Conservation (phyloP, 1,140 invertebrate species). For the Drosophila seguyi region DNA sequence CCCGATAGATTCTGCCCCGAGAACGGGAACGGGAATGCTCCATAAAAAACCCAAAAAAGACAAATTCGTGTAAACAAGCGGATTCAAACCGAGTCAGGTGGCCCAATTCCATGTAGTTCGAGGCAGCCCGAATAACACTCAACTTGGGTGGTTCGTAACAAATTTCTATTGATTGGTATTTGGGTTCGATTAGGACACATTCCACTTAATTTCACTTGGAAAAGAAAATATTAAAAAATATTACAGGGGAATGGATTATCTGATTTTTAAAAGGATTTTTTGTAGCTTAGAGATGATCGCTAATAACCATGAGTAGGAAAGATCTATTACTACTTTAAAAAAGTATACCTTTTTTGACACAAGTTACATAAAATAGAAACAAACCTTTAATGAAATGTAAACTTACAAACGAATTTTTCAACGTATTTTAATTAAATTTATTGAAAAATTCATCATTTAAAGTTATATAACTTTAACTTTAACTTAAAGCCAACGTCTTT, state of each 20-base stretch:
- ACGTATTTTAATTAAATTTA: too few relatives aligned
- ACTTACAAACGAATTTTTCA: background rate
- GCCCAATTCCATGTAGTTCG: conserved; percentile 36
- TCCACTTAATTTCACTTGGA: conserved; percentile 62
- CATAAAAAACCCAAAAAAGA: conserved; percentile 50
- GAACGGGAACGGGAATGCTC: conserved; percentile 6
- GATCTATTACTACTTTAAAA: background rate
- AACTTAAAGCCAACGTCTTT: too few relatives aligned
- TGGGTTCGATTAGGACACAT: conserved; percentile 51
- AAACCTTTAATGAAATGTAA: background rate
- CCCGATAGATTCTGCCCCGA: conserved; percentile 4
- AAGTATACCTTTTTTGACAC: background rate
- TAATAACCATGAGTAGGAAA: background rate
- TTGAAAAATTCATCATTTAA: too few relatives aligned
- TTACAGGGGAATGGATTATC: background rate
- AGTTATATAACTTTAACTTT: too few relatives aligned
- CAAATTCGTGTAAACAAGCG: conserved; percentile 66
- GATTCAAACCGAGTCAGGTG: conserved; percentile 52
- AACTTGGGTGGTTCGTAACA: conserved; percentile 54
- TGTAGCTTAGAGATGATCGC: background rate
- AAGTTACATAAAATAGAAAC: background rate
- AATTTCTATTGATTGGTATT: conserved; percentile 52
- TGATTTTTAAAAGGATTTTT: background rate
- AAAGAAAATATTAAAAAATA: background rate
- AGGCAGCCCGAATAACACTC: conserved; percentile 11